Base-by-base conservation (phyloP, 2,888 invertebrate species). In the Hydraecia micacea region DNA sequence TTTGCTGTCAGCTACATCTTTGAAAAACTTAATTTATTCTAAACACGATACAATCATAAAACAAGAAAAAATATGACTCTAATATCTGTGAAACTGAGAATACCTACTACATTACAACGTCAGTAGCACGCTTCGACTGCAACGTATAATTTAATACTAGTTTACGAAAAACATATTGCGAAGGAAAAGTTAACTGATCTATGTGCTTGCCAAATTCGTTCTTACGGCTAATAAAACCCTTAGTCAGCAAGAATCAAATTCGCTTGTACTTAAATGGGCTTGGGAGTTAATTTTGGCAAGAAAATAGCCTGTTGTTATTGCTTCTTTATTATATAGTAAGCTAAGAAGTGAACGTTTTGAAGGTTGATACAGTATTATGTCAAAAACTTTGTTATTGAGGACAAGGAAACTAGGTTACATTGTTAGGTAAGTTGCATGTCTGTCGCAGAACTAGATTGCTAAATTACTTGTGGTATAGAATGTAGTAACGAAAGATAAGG, bases 81-180 rank as follows among this genome's bases (percentile, higher is more conserved):
- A 81, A 78, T 72, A 73, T 74, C 75, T 73, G 13, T 75, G 70
- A 74, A 81, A 78, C 36, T 66, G 25, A 58, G n/a, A 82, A 84
- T 66, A 81, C 79, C 73, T 39, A 11, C n/a, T 39, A 86, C 25
- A 62, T 74, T 81, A 77, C 80, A 74, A 79, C 78, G 39, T 81
- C 77, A 85, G 74, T 75, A 74, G 63, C 52, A 63, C 73, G 80
- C 85, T 89, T 80, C 84, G 76, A 87, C 85, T 91, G 89, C 89
- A 89, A 72, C 86, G 86, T 88, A 89, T 88, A 91, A 89, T 91
- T 90, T 89, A 75, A 88, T 87, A 86, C 86, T 83, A 86, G 87
- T 88, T 90, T 89, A 90, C 88, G 86, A 88, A 86, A 89, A 90
- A 90, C 88, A 87, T 91, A 91, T 90, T 90, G 87, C 87, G 69